Conservation (phyloP, 2,888 invertebrate species). For the Pheosia tremula region DNA sequence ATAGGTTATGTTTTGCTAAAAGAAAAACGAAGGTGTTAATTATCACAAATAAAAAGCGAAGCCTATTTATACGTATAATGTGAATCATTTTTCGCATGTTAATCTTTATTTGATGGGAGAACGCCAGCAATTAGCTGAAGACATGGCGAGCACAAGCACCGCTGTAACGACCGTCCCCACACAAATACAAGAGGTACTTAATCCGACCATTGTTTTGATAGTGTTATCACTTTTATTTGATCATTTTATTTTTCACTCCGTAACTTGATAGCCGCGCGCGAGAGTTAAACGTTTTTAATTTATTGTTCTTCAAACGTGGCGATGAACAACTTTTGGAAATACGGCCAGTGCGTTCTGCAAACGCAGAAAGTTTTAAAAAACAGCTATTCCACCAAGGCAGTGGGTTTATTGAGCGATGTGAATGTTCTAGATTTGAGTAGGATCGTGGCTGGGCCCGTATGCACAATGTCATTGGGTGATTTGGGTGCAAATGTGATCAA, state of each 20-base stretch:
- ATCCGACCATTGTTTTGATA: constrained; percentile 26
- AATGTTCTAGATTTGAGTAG: constrained; percentile 92
- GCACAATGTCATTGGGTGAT: constrained; percentile 97
- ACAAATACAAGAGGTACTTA: constrained; percentile 69
- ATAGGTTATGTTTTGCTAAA: neutral
- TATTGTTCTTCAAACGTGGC: constrained; percentile 29
- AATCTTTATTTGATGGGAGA: constrained; percentile 70
- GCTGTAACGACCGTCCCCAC: constrained; percentile 71
- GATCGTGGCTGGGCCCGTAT: constrained; percentile 97
- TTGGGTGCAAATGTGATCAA: constrained; percentile 97
- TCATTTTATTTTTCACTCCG: constrained; percentile 44
- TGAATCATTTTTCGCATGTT: constrained; percentile 41
- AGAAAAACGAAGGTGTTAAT: constrained; percentile 11
- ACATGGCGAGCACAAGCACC: constrained; percentile 78
- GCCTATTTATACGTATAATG: constrained; percentile 45
- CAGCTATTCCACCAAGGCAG: constrained; percentile 51
- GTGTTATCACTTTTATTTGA: constrained; percentile 64
- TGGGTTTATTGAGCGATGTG: constrained; percentile 87
- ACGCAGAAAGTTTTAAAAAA: constrained; percentile 30
- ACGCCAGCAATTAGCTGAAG: constrained; percentile 54
- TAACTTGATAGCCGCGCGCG: constrained; percentile 26
- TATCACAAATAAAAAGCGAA: constrained; percentile 16
- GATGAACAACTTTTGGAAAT: constrained; percentile 44
- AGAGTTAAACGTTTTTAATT: constrained; percentile 14
- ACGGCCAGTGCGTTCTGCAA: constrained; percentile 37